These are phyloP conservation scores for Carassius carassius DNA, from an alignment of 2,113 vertebrate species.

Conservation along the genomic window DNA sequence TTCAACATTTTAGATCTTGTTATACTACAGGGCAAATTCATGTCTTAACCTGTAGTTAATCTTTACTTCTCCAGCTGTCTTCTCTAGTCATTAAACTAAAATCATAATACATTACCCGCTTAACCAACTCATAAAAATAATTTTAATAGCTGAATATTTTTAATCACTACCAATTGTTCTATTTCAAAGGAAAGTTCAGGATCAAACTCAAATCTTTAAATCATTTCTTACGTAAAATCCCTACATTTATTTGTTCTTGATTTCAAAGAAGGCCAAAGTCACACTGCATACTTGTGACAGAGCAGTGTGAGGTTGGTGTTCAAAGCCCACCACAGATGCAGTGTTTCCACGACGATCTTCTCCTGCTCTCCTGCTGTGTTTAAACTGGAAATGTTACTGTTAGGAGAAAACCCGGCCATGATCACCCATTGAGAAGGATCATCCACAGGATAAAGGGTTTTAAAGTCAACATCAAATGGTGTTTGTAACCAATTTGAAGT, in stretches of 20 bases:
- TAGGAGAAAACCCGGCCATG: constrained; percentile 29
- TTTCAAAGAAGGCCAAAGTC: constrained; percentile 48
- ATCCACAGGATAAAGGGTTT: constrained; percentile 47
- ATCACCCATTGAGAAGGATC: constrained; percentile 26
- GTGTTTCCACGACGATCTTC: constrained; percentile 42
- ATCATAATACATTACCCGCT: no score
- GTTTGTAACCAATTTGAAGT: neutral
- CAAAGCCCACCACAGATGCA: constrained; percentile 37
- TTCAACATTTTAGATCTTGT: no score
- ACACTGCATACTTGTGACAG: constrained; percentile 53
- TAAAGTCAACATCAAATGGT: constrained; percentile 15
- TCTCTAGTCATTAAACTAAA: no score
- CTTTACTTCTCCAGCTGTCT: no score
- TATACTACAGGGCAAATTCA: no score
- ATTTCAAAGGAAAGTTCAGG: constrained; percentile 42
- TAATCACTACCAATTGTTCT: neutral
- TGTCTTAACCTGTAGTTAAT: no score
- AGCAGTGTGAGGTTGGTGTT: constrained; percentile 49
- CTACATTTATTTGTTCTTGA: constrained; percentile 57
- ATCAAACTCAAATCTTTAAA: constrained; percentile 5
- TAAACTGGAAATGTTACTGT: constrained; percentile 46
- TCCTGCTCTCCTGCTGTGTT: constrained; percentile 52
- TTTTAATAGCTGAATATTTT: no score
- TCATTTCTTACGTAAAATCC: constrained; percentile 52
- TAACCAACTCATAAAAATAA: no score